Percentiles rank a stretch among this genome's conserved stretches.
These are phyloP conservation scores for Caenorhabditis plicata DNA, from an alignment of 2,888 invertebrate genomes.

Conservation along the genomic window DNA sequence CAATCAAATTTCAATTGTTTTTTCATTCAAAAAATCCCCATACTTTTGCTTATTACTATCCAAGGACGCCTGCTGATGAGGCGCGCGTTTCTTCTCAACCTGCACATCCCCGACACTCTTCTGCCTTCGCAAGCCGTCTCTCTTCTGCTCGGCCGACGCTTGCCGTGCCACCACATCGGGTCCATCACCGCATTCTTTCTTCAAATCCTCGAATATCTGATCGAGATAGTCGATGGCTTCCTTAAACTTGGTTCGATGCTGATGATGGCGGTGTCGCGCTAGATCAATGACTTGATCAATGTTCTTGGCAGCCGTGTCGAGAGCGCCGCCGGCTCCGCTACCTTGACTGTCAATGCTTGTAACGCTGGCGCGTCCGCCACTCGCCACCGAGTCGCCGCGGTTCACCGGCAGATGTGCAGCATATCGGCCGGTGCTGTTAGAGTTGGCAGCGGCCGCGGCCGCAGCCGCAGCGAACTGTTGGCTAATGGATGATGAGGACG, in stretches of 20 bases:
- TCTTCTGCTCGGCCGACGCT: slow-evolving; percentile 11
- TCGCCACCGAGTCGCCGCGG: slow-evolving; percentile 22
- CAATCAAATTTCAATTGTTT: too few relatives aligned
- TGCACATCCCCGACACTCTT: too few relatives aligned
- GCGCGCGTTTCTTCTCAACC: too few relatives aligned
- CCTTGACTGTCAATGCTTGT: slow-evolving; percentile 48
- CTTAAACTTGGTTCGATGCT: slow-evolving; percentile 60
- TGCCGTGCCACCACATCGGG: slow-evolving; percentile 3
- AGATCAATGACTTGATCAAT: slow-evolving; percentile 64
- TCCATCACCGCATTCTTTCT: slow-evolving; percentile 54
- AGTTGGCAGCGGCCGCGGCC: slow-evolving; percentile 44
- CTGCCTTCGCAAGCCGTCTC: slow-evolving; percentile 12
- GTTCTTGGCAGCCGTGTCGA: slow-evolving; percentile 57
- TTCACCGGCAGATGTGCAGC: slow-evolving; percentile 61
- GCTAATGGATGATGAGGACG: slow-evolving; percentile 18
- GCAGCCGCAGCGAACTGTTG: slow-evolving; percentile 46
- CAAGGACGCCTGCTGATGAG: too few relatives aligned
- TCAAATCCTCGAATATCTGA: slow-evolving; percentile 64
- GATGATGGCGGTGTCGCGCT: slow-evolving; percentile 47
- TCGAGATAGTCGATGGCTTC: slow-evolving; percentile 65
- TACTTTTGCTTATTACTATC: too few relatives aligned
- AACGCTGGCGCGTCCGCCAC: slow-evolving; percentile 44
- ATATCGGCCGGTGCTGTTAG: slow-evolving; percentile 46
- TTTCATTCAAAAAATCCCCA: too few relatives aligned
- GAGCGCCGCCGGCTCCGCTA: slow-evolving; percentile 39